Base-by-base conservation (phyloP, 2,888 invertebrate species). In the Tenthredo livida region DNA sequence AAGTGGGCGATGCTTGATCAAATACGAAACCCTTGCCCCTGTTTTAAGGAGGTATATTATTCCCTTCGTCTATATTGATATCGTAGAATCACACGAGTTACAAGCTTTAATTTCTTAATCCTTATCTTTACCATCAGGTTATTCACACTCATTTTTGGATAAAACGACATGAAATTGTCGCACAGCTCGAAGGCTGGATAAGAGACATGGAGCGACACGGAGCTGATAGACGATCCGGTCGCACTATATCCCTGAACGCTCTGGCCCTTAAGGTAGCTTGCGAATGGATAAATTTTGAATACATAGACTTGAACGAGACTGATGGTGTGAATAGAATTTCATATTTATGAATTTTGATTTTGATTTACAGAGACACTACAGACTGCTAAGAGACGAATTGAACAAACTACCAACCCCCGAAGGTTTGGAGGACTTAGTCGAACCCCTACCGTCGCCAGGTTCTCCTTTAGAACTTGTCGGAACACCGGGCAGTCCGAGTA, bases 1-100 rank as follows among this genome's bases (percentile, higher is more conserved):
- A 96, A 98, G 92, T 99, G 98, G 98, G 98, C 98, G 87, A 98
- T 99, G 98, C 95, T 99, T 87, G 98, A 99, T 94, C 98, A 98
- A 93, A 96, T 99, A 88, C 94, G 97, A 86, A 97, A 97, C 94
- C 98, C 98, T 6, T 97, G 97, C 92, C 96, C 97, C 65, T 98
- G 98, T 94, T 98, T 99, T 93, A 97, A 97, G 94, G 97, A 98
- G 94, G 97, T 97, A 91, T 91, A 91, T 87, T 73, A 29, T 29
- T 29, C 15, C 9, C 9, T 33, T 7, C 72, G 33, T 54, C 25
- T 29, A 29, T 25, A 29, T 58, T 40, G 6, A 1, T 33, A 33
- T 10, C 54, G 17, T 37, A n/a, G 4, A 7, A 43, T 1, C 2
- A 0, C 21, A 29, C n/a, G 37, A 78, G 7, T n/a, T 25, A 54